Conservation (phyloP, 2,113 vertebrate genomes). For the Ranitomeya variabilis region DNA sequence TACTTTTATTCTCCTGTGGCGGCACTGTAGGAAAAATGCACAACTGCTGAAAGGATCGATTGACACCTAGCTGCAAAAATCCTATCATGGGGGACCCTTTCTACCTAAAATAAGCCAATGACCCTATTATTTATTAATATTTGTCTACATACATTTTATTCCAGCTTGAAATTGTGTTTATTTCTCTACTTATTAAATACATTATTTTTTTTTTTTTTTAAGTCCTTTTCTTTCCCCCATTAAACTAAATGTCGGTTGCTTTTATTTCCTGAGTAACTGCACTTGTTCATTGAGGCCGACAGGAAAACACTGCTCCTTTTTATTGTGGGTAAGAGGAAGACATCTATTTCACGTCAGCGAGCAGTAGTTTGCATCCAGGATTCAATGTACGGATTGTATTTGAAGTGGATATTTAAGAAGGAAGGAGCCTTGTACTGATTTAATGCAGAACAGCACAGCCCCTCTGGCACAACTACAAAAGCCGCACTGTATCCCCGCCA, state of each 20-base stretch:
- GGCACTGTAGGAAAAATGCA: no score
- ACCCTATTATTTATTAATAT: no score
- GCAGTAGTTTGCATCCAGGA: constrained; percentile 20
- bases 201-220: not conserved
- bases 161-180: not conserved
- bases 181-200: not conserved
- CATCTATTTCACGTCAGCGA: constrained; percentile 11
- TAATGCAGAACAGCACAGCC: constrained; percentile 31
- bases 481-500: constrained; percentile 32
- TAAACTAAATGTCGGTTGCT: not conserved
- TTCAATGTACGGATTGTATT: constrained; percentile 35
- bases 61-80: no score
- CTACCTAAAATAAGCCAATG: no score
- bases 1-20: no score
- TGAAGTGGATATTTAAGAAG: constrained; percentile 32
- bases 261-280: not conserved
- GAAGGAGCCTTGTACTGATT: constrained; percentile 44
- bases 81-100: no score
- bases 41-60: no score
- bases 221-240: not conserved
- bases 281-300: not conserved
- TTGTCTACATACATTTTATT: no score
- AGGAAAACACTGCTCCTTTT: constrained; percentile 30
- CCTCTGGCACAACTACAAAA: constrained; percentile 37
- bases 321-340: constrained; percentile 25